Base-by-base conservation (phyloP, 2,888 invertebrate species). In the Drosophila hamatofila region DNA sequence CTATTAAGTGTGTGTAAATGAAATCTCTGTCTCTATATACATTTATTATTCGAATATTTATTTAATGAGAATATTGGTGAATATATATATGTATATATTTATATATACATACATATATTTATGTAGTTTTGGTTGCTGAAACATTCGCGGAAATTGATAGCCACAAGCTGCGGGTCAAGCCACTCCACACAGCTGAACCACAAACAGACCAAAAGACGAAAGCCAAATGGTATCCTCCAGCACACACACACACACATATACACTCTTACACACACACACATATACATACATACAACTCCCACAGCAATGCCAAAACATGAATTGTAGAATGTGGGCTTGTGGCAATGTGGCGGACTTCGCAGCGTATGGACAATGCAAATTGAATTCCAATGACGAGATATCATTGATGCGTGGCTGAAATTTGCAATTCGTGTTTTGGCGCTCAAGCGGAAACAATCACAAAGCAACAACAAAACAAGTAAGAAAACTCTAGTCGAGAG, bases 301-400 rank as follows among this genome's bases (percentile, higher is more conserved):
- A 33, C 37, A 7, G 12, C 9, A 35, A 52, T 30, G 18, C 16
- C 23, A 35, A 23, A 27, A 6, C 41, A 61, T 60, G 54, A 73
- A 46, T 51, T 58, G 63, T 44, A 56, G 62, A 70, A 65, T 70
- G 65, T 21, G 76, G 54, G 70, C 46, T 64, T 71, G 76, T 56
- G 77, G 77, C 54, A 44, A 46, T 64, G 60, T 48, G 64, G 56
- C 66, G 64, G 72, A 70, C 66, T 56, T 18, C 55, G 61, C 27
- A 70, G 82, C 62, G 56, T 67, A 73, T 72, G 81, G 72, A 76
- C 84, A 87, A 87, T 84, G 74, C 89, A 89, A 84, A 89, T 89
- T 87, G 84, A 84, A 84, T 89, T 87, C 70, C 84, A 87, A 84
- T 84, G 84, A 87, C 89, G 88, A 81, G 89, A 72, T 89, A 81